Conservation (phyloP, 2,888 invertebrate species). For the Campopleginae sp. region DNA sequence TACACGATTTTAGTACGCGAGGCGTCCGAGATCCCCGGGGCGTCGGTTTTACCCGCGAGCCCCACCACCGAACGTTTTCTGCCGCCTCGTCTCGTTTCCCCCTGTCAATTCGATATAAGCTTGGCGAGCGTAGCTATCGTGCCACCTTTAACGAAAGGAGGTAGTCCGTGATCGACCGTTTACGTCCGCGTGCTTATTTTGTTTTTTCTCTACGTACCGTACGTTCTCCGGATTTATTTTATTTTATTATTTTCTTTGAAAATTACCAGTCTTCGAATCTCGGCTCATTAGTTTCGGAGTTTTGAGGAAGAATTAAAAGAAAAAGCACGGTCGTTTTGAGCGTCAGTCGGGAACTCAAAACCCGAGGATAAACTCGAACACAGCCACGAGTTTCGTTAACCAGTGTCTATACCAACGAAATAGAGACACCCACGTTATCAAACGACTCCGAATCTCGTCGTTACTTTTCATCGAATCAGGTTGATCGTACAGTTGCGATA, state of each 20-base stretch:
- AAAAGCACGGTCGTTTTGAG: slow-evolving; percentile 48
- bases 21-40: slow-evolving; percentile 53
- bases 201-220: slow-evolving; percentile 11
- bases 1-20: slow-evolving; percentile 23
- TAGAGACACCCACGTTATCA: background rate
- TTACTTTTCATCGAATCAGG: background rate
- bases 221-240: slow-evolving; percentile 1
- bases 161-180: slow-evolving; percentile 67
- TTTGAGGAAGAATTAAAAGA: slow-evolving; percentile 1
- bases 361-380: slow-evolving; percentile 10
- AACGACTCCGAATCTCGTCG: slow-evolving; percentile 4
- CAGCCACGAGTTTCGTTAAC: slow-evolving; percentile 3
- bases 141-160: slow-evolving; percentile 64
- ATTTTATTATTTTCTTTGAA: slow-evolving; percentile 33
- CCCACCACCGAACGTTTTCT: slow-evolving; percentile 33
- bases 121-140: slow-evolving; percentile 44
- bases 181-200: slow-evolving; percentile 46
- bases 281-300: background rate
- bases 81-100: slow-evolving; percentile 31
- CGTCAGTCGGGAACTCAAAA: slow-evolving; percentile 22
- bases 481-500: background rate
- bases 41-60: slow-evolving; percentile 34
- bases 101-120: slow-evolving; percentile 61
- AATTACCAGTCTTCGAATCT: background rate
- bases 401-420: slow-evolving; percentile 14